These are phyloP conservation scores for Lethenteron camtschaticum DNA, from an alignment of 2,113 vertebrate species.

Conservation along the genomic window DNA sequence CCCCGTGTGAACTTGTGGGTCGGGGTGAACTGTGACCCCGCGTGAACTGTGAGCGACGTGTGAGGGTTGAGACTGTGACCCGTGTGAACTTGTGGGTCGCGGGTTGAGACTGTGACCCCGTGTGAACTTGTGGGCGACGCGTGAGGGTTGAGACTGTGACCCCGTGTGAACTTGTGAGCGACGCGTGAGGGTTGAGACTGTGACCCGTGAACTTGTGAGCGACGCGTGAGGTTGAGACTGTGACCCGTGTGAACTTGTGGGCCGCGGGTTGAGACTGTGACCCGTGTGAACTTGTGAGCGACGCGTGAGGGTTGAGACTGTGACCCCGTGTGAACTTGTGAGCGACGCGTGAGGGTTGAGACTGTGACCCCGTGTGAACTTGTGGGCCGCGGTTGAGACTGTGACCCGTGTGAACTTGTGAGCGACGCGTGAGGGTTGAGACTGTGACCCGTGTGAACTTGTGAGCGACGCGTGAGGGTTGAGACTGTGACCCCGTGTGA, in stretches of 20 bases:
- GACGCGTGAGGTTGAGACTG: too few species aligned
- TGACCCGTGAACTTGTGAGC: not conserved
- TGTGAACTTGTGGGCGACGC: not conserved
- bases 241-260: too few species aligned
- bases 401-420: not conserved
- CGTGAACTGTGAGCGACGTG: not conserved
- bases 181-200: constrained; percentile 7
- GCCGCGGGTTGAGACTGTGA: not conserved
- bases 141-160: not conserved
- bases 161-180: not conserved
- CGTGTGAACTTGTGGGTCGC: too few species aligned
- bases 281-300: too few species aligned
- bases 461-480: not conserved
- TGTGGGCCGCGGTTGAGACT: not conserved
- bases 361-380: not conserved
- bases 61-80: not conserved
- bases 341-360: not conserved
- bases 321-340: not conserved
- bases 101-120: not conserved
- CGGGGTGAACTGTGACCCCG: constrained; percentile 4
- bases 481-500: not conserved
- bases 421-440: too few species aligned
- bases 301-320: not conserved
- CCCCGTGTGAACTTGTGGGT: not conserved
- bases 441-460: too few species aligned